Evolutionary conservation across 2,797 vertebrate genomes (phyloP).

Genomic region (Cuculus canorus): DNA sequence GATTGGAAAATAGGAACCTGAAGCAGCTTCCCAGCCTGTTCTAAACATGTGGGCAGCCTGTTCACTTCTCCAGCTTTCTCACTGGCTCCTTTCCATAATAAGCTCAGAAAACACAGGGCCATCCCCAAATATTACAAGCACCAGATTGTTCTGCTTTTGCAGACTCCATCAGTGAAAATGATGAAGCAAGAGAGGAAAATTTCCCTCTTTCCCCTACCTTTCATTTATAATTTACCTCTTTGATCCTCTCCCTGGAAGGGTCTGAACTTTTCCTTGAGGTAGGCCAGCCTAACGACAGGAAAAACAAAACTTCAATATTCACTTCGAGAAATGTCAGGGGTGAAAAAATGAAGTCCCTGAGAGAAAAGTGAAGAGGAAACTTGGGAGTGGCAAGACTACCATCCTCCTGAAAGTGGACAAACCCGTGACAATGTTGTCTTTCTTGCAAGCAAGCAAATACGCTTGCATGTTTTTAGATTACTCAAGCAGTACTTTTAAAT

Average conservation of each 20-base stretch:
- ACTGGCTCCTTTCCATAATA: slow-evolving; percentile 25
- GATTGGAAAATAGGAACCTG: not conserved
- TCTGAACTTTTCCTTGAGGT: slow-evolving; percentile 54
- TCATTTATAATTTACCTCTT: slow-evolving; percentile 54
- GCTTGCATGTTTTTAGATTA: not conserved
- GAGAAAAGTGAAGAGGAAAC: not conserved
- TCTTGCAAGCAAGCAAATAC: not conserved
- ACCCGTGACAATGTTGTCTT: not conserved
- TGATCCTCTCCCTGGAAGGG: slow-evolving; percentile 49
- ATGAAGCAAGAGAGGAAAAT: slow-evolving; percentile 49
- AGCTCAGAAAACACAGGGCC: slow-evolving; percentile 58
- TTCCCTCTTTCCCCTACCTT: slow-evolving; percentile 21
- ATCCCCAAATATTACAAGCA: slow-evolving; percentile 35
- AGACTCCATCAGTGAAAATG: slow-evolving; percentile 49
- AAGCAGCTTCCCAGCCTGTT: not conserved
- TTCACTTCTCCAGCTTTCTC: slow-evolving; percentile 13
- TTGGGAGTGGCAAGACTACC: not conserved
- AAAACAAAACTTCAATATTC: slow-evolving; percentile 42
- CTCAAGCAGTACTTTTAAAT: not conserved
- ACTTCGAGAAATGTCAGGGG: not conserved
- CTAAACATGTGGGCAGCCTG: slow-evolving; percentile 37
- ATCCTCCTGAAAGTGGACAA: not conserved
- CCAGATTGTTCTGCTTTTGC: slow-evolving; percentile 54
- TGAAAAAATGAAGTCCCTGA: slow-evolving; percentile 5
- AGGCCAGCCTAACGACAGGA: slow-evolving; percentile 21